A percentile compares a stretch with the other conserved stretches of the same genome.
These are phyloP conservation scores for Mus pahari DNA, from an alignment of 2,113 vertebrate genomes.

Conservation along the genomic window DNA sequence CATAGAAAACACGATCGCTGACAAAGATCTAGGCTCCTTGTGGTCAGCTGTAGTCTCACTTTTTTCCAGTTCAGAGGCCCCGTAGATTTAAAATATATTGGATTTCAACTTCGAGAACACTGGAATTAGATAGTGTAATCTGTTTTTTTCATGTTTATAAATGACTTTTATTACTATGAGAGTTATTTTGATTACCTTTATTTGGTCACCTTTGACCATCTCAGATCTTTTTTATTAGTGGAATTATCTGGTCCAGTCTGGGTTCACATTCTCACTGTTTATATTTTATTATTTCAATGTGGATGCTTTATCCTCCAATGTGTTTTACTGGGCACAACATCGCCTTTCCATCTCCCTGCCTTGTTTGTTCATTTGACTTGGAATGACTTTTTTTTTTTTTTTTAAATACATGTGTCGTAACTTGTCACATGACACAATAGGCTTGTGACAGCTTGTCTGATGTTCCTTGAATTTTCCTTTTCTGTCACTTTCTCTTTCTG, in stretches of 20 bases:
- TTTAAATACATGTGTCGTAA: background rate
- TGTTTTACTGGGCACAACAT: background rate
- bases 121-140: background rate
- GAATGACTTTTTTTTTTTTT: constrained; percentile 14
- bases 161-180: background rate
- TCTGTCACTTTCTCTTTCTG: background rate
- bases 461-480: background rate
- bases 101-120: background rate
- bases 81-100: background rate
- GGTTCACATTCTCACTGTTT: background rate
- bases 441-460: background rate
- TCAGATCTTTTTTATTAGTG: background rate
- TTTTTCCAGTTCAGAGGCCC: background rate
- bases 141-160: background rate
- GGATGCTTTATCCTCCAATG: background rate
- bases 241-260: background rate
- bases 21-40: background rate
- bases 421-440: background rate
- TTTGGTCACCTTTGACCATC: background rate
- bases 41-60: background rate
- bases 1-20: background rate
- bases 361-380: background rate
- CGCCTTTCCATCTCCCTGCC: background rate
- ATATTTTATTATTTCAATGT: background rate
- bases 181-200: background rate